A percentile compares a stretch with the other conserved stretches of the same genome.
Conservation (phyloP, 2,797 vertebrate genomes). For the Mastacembelus armatus region DNA sequence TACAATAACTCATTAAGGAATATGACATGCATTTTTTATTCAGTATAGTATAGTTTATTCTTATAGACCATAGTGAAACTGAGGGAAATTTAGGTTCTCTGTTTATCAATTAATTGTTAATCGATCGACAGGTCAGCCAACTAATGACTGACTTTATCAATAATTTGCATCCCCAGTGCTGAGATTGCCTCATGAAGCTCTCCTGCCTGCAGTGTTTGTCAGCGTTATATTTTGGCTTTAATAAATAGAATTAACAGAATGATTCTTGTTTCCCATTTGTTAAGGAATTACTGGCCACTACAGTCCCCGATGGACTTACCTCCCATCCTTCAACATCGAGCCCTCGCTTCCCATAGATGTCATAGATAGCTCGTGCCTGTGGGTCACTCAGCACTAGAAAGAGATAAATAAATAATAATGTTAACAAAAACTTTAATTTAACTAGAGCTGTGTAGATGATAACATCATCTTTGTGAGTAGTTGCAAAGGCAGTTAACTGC, state of each 20-base stretch:
- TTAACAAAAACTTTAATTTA: background rate
- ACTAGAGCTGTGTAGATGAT: background rate
- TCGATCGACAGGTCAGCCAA: no score
- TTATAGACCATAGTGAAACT: no score
- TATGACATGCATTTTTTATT: no score
- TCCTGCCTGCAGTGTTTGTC: background rate
- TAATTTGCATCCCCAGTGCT: no score
- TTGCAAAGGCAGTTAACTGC: background rate
- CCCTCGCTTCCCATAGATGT: slow-evolving; percentile 97
- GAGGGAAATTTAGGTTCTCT: no score
- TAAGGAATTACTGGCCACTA: background rate
- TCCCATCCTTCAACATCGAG: slow-evolving; percentile 99
- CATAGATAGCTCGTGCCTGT: slow-evolving; percentile 97
- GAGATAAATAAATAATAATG: slow-evolving; percentile 27
- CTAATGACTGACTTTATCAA: no score
- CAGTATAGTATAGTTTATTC: no score
- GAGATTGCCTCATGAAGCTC: background rate
- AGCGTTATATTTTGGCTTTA: background rate
- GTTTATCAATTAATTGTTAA: no score
- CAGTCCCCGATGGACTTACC: slow-evolving; percentile 81
- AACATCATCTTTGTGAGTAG: background rate
- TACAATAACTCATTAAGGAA: no score
- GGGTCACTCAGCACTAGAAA: slow-evolving; percentile 95
- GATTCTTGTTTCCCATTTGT: background rate
- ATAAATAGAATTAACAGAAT: background rate